Conservation (phyloP, 2,797 vertebrate species). For the Sebastes matsubarae region DNA sequence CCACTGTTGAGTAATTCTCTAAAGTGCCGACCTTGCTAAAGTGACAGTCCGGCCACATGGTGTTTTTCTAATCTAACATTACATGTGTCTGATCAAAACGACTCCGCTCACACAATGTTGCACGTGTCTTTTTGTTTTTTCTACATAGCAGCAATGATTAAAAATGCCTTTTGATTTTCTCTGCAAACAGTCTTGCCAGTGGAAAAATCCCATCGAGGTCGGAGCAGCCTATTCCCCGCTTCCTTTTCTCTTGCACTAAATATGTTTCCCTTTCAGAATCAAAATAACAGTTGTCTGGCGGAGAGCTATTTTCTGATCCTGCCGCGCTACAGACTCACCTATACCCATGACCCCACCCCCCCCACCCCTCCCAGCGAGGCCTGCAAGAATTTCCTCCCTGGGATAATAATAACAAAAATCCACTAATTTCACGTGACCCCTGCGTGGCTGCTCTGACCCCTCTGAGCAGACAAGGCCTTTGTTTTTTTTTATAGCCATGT, state of each 20-base stretch:
- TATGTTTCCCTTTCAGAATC: conserved; percentile 67
- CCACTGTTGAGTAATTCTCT: conserved; percentile 51
- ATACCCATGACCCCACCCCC: conserved; percentile 38
- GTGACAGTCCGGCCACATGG: conserved; percentile 31
- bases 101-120: conserved; percentile 33
- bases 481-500: conserved; percentile 50
- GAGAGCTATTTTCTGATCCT: conserved; percentile 68
- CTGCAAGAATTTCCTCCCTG: conserved; percentile 71
- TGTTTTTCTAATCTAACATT: conserved; percentile 70
- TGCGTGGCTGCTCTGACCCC: conserved; percentile 56
- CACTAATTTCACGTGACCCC: conserved; percentile 73
- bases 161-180: conserved; percentile 43
- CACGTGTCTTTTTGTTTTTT: conserved; percentile 5
- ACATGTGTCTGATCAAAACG: conserved; percentile 46
- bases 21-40: conserved; percentile 50
- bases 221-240: conserved; percentile 39
- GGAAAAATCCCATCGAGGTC: conserved; percentile 57
- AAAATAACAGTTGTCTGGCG: conserved; percentile 63
- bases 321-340: conserved; percentile 59
- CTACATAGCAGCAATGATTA: conserved; percentile 5
- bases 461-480: conserved; percentile 45
- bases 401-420: conserved; percentile 74
- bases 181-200: conserved; percentile 32
- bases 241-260: conserved; percentile 54
- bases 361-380: conserved; percentile 19